Evolutionary conservation across 23 tunicate genomes (phyloP).

Genomic region (Clavelina lepadiformis): DNA sequence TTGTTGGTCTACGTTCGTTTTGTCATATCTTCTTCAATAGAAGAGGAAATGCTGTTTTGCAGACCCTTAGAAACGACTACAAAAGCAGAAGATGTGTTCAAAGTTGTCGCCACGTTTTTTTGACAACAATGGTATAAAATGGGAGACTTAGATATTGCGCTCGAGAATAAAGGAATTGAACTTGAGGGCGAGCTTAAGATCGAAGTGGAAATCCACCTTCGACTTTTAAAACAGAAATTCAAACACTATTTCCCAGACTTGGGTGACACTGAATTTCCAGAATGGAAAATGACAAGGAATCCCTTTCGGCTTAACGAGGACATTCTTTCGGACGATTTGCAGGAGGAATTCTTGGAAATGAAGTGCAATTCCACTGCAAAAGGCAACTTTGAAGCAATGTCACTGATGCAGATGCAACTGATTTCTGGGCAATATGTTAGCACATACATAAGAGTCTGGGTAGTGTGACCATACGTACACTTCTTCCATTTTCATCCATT

Average conservation of each 20-base stretch:
- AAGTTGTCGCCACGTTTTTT: constrained; percentile 23
- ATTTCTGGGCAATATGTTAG: constrained; percentile 31
- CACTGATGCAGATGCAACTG: too few relatives aligned
- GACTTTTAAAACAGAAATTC: constrained; percentile 28
- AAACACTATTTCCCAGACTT: constrained; percentile 24
- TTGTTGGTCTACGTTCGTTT: constrained; percentile 42
- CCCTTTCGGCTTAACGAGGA: constrained; percentile 35
- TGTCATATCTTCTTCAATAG: constrained; percentile 26
- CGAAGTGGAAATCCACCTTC: constrained; percentile 19
- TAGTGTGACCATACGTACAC: constrained; percentile 14
- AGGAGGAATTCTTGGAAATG: constrained; percentile 24
- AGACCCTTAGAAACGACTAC: constrained; percentile 47
- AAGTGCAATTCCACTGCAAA: constrained; percentile 31
- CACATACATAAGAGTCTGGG: constrained; percentile 18
- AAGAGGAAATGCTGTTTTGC: constrained; percentile 45
- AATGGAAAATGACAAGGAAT: constrained; percentile 49
- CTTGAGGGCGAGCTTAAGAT: constrained; percentile 30
- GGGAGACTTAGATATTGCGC: constrained; percentile 35
- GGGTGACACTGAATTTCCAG: constrained; percentile 33
- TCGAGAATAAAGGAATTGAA: constrained; percentile 7
- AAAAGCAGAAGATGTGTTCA: constrained; percentile 38
- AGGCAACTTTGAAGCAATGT: constrained; percentile 23
- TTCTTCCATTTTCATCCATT: constrained; percentile 27
- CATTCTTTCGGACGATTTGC: constrained; percentile 33
- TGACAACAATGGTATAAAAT: too few relatives aligned